Conservation (phyloP, 2,113 vertebrate genomes). For the Speoplatyrhinus poulsoni region DNA sequence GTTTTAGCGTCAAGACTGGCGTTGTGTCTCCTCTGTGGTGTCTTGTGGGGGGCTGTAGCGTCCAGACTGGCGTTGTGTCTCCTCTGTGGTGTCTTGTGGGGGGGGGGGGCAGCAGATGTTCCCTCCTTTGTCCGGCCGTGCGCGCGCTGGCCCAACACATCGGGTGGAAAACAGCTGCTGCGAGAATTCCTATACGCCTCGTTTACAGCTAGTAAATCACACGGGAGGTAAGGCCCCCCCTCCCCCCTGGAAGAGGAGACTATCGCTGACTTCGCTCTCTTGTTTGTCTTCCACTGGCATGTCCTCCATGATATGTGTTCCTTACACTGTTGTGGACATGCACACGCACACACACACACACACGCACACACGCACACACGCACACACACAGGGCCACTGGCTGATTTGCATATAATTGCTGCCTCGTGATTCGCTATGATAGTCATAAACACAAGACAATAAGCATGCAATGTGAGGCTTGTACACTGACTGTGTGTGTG, state of each 20-base stretch:
- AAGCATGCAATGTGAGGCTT: conserved; percentile 75
- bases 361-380: conserved; percentile 23
- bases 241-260: no score
- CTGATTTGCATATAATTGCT: conserved; percentile 65
- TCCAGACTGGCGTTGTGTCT: background rate
- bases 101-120: background rate
- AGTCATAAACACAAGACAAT: conserved; percentile 73
- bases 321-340: background rate
- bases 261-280: no score
- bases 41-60: no score
- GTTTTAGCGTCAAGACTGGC: background rate
- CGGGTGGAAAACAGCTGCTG: conserved; percentile 61
- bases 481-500: conserved; percentile 5
- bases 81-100: background rate
- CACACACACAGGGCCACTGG: background rate
- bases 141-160: conserved; percentile 34
- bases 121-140: background rate
- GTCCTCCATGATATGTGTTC: background rate
- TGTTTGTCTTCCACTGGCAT: background rate
- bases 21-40: background rate
- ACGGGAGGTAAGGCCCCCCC: background rate
- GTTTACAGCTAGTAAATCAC: conserved; percentile 62
- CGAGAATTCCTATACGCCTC: conserved; percentile 46
- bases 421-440: conserved; percentile 54
- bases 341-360: background rate